phyloP scores from a whole-genome alignment of 2,113 vertebrate genomes.

The Gymnarchus niloticus region DNA sequence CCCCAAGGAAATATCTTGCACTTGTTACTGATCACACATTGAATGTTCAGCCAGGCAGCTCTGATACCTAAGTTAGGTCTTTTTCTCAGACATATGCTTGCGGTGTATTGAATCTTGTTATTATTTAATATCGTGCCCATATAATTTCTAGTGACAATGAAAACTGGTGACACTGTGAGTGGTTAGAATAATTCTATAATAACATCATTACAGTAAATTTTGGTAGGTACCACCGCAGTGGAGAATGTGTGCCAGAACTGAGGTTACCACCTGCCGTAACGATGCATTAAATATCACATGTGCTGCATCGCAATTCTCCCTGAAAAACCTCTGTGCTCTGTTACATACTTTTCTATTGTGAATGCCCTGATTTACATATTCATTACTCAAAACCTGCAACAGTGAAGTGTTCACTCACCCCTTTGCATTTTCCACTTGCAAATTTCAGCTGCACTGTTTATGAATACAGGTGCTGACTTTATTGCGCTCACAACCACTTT shows the following conservation, averaged over 20 bases:
- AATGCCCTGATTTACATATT: constrained; percentile 1
- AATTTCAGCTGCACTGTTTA: background rate
- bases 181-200: background rate
- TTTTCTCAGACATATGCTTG: too few species aligned
- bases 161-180: background rate
- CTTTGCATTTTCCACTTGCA: background rate
- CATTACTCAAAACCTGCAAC: constrained; percentile 9
- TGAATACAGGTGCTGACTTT: background rate
- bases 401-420: background rate
- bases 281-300: background rate
- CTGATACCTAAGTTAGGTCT: too few species aligned
- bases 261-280: background rate
- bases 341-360: constrained; percentile 12
- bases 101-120: background rate
- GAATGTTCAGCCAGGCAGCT: too few species aligned
- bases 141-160: background rate
- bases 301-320: background rate
- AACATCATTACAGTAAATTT: background rate
- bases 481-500: background rate
- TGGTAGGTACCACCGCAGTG: background rate
- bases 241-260: background rate
- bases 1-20: too few species aligned
- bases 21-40: too few species aligned
- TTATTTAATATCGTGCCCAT: background rate
- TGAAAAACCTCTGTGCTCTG: background rate